phyloP scores from a whole-genome alignment of 2,113 vertebrate species.

The Carassius carassius region DNA sequence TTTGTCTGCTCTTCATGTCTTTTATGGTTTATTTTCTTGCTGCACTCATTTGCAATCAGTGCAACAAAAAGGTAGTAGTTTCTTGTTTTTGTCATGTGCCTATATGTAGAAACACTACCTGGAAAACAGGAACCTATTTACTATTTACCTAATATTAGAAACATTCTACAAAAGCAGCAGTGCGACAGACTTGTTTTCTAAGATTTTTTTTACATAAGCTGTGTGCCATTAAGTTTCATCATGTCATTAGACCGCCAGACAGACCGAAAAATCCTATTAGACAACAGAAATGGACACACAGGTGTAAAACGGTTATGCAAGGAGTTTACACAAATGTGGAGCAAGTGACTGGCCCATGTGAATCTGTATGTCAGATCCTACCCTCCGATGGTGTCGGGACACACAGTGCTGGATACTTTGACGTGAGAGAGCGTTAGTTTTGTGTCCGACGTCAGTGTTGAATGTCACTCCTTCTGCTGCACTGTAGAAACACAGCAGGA shows the following conservation, averaged over 20 bases:
- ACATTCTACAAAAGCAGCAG: conserved; percentile 27
- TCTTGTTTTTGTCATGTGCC: conserved; percentile 33
- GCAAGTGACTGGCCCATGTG: conserved; percentile 33
- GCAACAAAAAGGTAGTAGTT: conserved; percentile 45
- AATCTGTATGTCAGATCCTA: conserved; percentile 38
- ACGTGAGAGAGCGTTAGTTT: conserved; percentile 39
- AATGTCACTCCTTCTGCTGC: conserved; percentile 53
- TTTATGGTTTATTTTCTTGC: conserved; percentile 19
- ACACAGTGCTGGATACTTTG: background rate
- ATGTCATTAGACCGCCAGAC: too few relatives aligned
- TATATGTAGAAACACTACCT: conserved; percentile 28
- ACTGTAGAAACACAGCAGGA: conserved; percentile 42
- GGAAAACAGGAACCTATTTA: conserved; percentile 50
- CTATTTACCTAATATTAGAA: conserved; percentile 42
- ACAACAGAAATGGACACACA: background rate
- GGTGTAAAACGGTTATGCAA: background rate
- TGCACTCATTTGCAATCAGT: conserved; percentile 39
- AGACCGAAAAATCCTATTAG: conserved; percentile 6
- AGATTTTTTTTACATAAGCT: too few relatives aligned
- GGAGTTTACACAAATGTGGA: background rate
- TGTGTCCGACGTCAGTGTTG: conserved; percentile 48
- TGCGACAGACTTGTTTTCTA: background rate
- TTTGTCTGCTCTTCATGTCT: too few relatives aligned
- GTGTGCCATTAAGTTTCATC: too few relatives aligned
- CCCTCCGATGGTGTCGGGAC: conserved; percentile 23